Conservation (phyloP, 2,113 vertebrate genomes). For the Cheilinus undulatus region DNA sequence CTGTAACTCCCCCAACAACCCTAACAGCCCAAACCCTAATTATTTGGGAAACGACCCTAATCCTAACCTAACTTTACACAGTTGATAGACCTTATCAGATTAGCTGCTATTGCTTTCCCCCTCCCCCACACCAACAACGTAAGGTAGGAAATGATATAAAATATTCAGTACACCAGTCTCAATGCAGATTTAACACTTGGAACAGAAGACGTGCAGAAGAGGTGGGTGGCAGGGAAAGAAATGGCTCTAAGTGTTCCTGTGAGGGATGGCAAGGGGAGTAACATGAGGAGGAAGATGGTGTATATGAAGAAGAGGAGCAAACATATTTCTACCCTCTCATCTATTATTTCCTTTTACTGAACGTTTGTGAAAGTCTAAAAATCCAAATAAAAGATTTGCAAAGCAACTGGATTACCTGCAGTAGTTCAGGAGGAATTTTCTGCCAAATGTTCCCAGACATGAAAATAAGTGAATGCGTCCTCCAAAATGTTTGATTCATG, state of each 20-base stretch:
- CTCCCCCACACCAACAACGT: not conserved
- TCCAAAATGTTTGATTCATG: not conserved
- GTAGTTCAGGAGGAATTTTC: too few relatives aligned
- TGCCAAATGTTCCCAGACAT: not conserved
- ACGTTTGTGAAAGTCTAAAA: not conserved
- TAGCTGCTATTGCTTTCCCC: not conserved
- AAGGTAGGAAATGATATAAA: constrained; percentile 62
- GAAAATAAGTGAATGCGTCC: not conserved
- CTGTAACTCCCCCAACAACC: too few relatives aligned
- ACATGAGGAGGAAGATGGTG: not conserved
- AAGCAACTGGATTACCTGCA: not conserved
- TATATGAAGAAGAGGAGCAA: not conserved
- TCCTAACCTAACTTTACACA: not conserved
- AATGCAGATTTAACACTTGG: constrained; percentile 56
- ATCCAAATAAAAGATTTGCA: not conserved
- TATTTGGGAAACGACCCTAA: not conserved
- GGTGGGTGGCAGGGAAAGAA: constrained; percentile 30
- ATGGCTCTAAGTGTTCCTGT: constrained; percentile 26
- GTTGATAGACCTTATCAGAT: not conserved
- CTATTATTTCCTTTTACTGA: constrained; percentile 2
- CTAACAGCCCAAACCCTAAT: too few relatives aligned
- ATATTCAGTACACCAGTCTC: constrained; percentile 63
- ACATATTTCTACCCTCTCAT: too few relatives aligned
- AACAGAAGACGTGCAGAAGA: constrained; percentile 42
- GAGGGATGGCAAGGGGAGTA: not conserved